Base-by-base conservation (phyloP, 2,888 invertebrate genomes). In the Dexiosoma caninum region DNA sequence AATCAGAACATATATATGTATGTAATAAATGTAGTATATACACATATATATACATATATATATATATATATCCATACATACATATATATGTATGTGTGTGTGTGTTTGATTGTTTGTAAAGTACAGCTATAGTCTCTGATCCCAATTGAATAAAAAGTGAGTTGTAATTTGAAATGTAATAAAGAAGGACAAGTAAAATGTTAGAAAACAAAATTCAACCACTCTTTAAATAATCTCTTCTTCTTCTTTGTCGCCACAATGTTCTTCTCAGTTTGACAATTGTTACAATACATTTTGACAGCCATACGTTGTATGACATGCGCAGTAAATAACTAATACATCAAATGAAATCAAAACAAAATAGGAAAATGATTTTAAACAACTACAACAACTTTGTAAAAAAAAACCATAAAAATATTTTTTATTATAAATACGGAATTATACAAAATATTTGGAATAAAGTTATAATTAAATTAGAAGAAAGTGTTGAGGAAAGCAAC, bases 321-420 rank as follows among this genome's bases (percentile, higher is more conserved):
- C 81, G 81, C 81, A 81, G 30, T 81, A n/a, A 44, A 69, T 74
- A 74, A 72, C 62, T 81, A 72, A 67, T 77, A 81, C 67, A 69
- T 72, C 49, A n/a, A 37, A n/a, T n/a, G n/a, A n/a, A n/a, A n/a
- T n/a, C n/a, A n/a, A n/a, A n/a, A n/a, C n/a, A n/a, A 27, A 64
- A 37, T 6, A 59, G 0, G 5, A 62, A 51, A 1, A 21, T 19
- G 23, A 51, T 16, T 40, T 42, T 5, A 10, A 53, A 55, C 9
- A 37, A 35, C 21, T 42, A 59, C 57, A 59, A 59, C 23, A 35
- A 35, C n/a, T 8, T 37, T 51, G n/a, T 14, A n/a, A 2, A 51
- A 37, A 53, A 32, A 42, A 4, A n/a, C 6, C 8, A 14, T 35
- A 27, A 55, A 57, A 70, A 44, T 57, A 16, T 35, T 70, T 70